phyloP scores from a whole-genome alignment of 2,888 invertebrate species.

The Bedellia somnulentella region DNA sequence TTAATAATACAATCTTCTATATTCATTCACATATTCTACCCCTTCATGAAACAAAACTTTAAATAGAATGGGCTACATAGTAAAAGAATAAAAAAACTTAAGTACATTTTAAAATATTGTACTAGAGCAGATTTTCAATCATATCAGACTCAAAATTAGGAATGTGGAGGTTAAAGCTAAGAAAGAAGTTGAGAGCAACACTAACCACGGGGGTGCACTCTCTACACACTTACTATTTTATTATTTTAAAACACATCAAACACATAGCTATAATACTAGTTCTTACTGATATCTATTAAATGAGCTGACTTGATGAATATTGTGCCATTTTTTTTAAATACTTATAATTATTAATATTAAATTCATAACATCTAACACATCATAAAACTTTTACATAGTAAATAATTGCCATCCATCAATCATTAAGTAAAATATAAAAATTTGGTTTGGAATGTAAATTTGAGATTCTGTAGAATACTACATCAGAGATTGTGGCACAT shows the following conservation, averaged over 20 bases:
- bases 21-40: conserved; percentile 15
- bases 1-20: conserved; percentile 33
- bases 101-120: conserved; percentile 38
- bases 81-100: conserved; percentile 49
- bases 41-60: conserved; percentile 35
- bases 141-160: conserved; percentile 51
- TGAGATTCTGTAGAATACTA: not conserved
- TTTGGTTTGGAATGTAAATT: conserved; percentile 4
- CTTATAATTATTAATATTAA: not conserved
- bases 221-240: conserved; percentile 1
- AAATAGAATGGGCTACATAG: conserved; percentile 48
- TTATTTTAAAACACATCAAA: conserved; percentile 4
- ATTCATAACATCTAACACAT: not conserved
- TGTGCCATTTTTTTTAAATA: conserved; percentile 31
- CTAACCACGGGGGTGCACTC: conserved; percentile 15
- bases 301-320: conserved; percentile 61
- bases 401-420: too few species aligned
- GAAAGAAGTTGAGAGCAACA: conserved; percentile 30
- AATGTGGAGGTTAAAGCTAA: conserved; percentile 54
- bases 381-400: not conserved
- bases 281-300: conserved; percentile 13
- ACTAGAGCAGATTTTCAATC: conserved; percentile 47
- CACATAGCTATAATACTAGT: not conserved
- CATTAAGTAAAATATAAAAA: conserved; percentile 3
- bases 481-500: conserved; percentile 5